A percentile compares a stretch with the other conserved stretches of the same genome.
phyloP scores from a whole-genome alignment of 2,797 vertebrate species.

The Myotis vivesi region DNA sequence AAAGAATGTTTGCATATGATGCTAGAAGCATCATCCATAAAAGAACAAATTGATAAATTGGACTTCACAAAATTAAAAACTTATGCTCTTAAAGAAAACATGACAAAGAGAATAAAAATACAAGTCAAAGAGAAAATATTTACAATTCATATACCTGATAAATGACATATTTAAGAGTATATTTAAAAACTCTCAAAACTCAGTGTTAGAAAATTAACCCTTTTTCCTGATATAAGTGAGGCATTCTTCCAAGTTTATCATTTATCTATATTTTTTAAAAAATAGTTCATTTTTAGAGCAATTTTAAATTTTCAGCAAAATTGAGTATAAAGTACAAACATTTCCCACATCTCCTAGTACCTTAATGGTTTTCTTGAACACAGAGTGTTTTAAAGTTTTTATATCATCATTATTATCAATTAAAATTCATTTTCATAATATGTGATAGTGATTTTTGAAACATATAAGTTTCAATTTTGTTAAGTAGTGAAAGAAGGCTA shows the following conservation, averaged over 20 bases:
- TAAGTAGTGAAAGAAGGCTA: background rate
- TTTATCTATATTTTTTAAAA: background rate
- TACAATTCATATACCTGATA: background rate
- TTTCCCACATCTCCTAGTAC: background rate
- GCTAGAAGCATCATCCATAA: background rate
- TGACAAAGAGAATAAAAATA: background rate
- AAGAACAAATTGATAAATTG: background rate
- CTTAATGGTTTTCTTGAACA: background rate
- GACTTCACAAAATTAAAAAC: background rate
- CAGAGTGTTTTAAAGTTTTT: background rate
- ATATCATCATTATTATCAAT: background rate
- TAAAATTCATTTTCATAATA: conserved; percentile 36
- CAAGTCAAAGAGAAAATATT: background rate
- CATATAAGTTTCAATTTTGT: background rate
- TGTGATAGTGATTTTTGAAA: background rate
- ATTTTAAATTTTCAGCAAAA: background rate
- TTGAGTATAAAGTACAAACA: background rate
- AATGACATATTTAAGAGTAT: background rate
- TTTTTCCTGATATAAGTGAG: background rate
- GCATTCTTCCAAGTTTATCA: background rate
- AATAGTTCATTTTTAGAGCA: background rate
- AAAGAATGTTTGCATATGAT: background rate
- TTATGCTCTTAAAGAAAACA: background rate
- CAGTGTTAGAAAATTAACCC: background rate
- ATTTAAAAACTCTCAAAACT: background rate